These are phyloP conservation scores for Rhinichthys osculus DNA, from an alignment of 2,797 vertebrate genomes.

Conservation along the genomic window DNA sequence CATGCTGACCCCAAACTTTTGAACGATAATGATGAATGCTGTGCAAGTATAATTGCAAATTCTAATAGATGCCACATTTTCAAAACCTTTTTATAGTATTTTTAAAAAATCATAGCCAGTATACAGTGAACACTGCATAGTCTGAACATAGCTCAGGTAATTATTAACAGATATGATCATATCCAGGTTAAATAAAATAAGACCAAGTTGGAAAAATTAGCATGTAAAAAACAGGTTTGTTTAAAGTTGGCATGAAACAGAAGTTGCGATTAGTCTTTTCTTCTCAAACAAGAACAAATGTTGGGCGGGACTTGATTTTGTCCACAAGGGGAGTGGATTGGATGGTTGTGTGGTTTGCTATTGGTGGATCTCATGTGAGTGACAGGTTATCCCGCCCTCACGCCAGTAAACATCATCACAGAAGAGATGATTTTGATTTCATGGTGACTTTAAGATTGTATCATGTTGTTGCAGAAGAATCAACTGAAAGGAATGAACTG, in stretches of 20 bases:
- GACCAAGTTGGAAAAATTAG: not conserved
- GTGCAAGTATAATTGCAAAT: not conserved
- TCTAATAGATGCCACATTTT: not conserved
- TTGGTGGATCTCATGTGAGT: not conserved
- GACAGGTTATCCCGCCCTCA: not conserved
- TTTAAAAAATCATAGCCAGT: too few relatives aligned
- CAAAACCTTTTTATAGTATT: too few relatives aligned
- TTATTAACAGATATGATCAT: not conserved
- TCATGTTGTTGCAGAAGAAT: slow-evolving; percentile 78
- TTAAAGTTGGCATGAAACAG: not conserved
- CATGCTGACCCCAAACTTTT: not conserved
- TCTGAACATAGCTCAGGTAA: not conserved
- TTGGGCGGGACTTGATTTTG: not conserved
- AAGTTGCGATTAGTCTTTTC: not conserved
- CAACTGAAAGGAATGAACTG: slow-evolving; percentile 77
- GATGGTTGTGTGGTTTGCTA: not conserved
- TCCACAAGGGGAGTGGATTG: not conserved
- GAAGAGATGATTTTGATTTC: not conserved
- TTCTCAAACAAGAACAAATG: not conserved
- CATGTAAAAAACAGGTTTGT: too few relatives aligned
- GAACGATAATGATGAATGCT: not conserved
- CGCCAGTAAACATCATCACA: not conserved
- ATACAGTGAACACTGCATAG: not conserved
- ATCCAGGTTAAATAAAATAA: not conserved
- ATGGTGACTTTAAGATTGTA: not conserved